These are phyloP conservation scores for Tetrapedia diversipes DNA, from an alignment of 2,888 invertebrate genomes.

Conservation along the genomic window DNA sequence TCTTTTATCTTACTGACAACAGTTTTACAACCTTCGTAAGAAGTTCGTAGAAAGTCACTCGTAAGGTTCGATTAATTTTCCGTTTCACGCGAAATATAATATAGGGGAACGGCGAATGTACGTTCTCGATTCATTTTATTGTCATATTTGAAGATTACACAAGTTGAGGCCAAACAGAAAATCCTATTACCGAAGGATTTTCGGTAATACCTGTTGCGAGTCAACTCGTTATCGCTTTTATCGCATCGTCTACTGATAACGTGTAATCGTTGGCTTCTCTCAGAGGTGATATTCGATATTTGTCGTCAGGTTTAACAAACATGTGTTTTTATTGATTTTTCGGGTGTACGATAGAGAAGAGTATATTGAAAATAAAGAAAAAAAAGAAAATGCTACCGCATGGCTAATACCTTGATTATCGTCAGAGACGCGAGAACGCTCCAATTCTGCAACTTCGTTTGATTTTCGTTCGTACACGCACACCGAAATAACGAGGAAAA, in stretches of 20 bases:
- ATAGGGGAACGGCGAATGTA: background rate
- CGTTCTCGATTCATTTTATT: conserved; percentile 7
- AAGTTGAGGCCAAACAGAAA: conserved; percentile 6
- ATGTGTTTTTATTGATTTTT: conserved; percentile 50
- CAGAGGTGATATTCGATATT: conserved; percentile 64
- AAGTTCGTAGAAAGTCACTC: conserved; percentile 10
- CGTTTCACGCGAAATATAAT: background rate
- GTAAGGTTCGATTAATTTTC: background rate
- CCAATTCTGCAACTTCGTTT: conserved; percentile 25
- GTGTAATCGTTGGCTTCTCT: conserved; percentile 68
- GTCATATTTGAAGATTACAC: background rate
- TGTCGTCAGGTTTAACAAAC: conserved; percentile 59
- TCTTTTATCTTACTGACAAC: conserved; percentile 36
- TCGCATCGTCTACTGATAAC: conserved; percentile 72
- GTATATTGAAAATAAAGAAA: no score
- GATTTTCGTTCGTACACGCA: conserved; percentile 9
- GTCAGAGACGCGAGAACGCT: conserved; percentile 8
- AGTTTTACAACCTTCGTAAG: conserved; percentile 11
- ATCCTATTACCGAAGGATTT: conserved; percentile 58
- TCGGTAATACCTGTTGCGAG: conserved; percentile 70
- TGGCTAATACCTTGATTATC: conserved; percentile 1
- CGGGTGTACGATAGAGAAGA: conserved; percentile 10
- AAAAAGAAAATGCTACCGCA: conserved; percentile 10
- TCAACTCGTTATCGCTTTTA: conserved; percentile 72
- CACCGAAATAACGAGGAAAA: conserved; percentile 1